phyloP scores from a whole-genome alignment of 2,113 vertebrate genomes.

The Bubalus kerabau region DNA sequence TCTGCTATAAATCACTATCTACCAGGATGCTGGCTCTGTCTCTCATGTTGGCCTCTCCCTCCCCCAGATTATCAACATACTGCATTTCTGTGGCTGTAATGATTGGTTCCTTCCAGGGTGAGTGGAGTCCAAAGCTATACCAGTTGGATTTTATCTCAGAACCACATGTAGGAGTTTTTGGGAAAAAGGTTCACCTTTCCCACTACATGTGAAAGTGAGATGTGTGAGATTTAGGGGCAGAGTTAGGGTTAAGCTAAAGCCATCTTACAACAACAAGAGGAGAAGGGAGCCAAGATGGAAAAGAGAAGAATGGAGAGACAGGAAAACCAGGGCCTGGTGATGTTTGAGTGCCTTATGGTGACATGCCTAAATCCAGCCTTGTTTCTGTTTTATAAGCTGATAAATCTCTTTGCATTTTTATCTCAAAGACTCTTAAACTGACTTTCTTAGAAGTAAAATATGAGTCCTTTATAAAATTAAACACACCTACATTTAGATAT shows the following conservation, averaged over 20 bases:
- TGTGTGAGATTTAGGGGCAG: not conserved
- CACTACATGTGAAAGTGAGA: not conserved
- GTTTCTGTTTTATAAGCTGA: not conserved
- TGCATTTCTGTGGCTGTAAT: not conserved
- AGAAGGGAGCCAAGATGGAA: not conserved
- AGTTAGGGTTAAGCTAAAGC: not conserved
- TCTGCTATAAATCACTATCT: not conserved
- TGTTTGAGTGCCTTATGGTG: not conserved
- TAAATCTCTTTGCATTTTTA: slow-evolving; percentile 52
- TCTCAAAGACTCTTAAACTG: slow-evolving; percentile 20
- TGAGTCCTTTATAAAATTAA: not conserved
- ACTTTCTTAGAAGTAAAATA: not conserved
- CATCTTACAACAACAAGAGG: not conserved
- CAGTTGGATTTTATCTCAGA: not conserved
- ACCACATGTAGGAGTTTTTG: not conserved
- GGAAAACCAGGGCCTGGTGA: not conserved
- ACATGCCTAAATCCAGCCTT: not conserved
- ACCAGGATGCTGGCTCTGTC: not conserved
- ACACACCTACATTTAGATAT: not conserved
- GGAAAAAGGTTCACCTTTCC: not conserved
- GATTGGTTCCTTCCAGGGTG: not conserved
- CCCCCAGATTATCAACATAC: not conserved
- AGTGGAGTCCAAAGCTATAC: not conserved
- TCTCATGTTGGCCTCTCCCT: not conserved
- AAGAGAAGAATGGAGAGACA: not conserved